phyloP scores from a whole-genome alignment of 1,140 invertebrate species.

The Drosophila kanapiae region DNA sequence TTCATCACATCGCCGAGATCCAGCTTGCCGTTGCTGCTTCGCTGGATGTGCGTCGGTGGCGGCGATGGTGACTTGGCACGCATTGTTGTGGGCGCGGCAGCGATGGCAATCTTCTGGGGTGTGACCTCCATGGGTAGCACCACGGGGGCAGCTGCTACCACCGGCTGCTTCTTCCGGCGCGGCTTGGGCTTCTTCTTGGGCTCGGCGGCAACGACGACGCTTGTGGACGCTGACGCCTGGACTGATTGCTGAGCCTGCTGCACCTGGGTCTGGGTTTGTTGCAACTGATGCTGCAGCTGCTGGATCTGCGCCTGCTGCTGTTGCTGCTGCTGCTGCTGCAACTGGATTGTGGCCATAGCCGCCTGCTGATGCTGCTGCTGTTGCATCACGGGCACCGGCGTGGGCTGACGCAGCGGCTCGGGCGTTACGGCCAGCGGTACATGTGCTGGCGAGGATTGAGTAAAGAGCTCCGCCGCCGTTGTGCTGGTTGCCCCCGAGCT shows the following conservation, averaged over 20 bases:
- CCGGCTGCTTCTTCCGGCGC: constrained; percentile 64
- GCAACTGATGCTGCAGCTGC: constrained; percentile 68
- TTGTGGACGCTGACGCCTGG: constrained; percentile 27
- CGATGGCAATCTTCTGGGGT: constrained; percentile 43
- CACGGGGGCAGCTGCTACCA: constrained; percentile 9
- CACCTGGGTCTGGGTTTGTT: constrained; percentile 72
- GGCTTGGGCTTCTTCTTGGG: constrained; percentile 80
- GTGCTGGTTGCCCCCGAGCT: constrained; percentile 2
- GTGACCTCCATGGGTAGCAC: constrained; percentile 33
- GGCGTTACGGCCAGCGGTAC: constrained; percentile 72
- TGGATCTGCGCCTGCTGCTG: constrained; percentile 74
- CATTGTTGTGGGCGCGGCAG: constrained; percentile 14
- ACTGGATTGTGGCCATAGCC: constrained; percentile 70
- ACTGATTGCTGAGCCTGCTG: constrained; percentile 67
- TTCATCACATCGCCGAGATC: constrained; percentile 88
- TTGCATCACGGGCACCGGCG: constrained; percentile 65
- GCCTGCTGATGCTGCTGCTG: constrained; percentile 62
- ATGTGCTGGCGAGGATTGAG: constrained; percentile 75
- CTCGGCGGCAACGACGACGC: constrained; percentile 27
- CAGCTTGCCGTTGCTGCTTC: constrained; percentile 85
- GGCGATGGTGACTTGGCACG: constrained; percentile 71
- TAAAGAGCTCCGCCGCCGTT: constrained; percentile 57
- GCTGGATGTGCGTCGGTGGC: constrained; percentile 71
- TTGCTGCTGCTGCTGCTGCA: constrained; percentile 76
- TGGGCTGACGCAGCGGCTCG: constrained; percentile 74